Conservation (phyloP, 2,113 vertebrate genomes). For the Embiotoca jacksoni region DNA sequence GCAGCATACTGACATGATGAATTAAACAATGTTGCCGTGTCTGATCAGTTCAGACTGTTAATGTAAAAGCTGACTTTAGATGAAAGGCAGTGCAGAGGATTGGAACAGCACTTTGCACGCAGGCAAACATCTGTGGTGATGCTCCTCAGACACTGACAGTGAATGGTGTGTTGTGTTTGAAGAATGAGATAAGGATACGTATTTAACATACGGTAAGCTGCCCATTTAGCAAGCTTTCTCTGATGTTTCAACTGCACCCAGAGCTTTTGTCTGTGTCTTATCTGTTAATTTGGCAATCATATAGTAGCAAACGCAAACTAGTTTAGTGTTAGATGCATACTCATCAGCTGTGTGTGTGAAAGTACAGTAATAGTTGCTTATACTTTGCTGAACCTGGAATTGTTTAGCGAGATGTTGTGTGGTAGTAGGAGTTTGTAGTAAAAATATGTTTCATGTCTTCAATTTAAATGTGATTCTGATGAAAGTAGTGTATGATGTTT, state of each 20-base stretch:
- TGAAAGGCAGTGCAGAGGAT: conserved; percentile 19
- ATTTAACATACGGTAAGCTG: conserved; percentile 4
- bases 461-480: background rate
- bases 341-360: background rate
- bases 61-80: conserved; percentile 19
- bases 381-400: background rate
- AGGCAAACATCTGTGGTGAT: conserved; percentile 23
- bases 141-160: background rate
- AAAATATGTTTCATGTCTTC: background rate
- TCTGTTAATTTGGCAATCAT: background rate
- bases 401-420: background rate
- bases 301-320: background rate
- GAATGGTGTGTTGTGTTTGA: conserved; percentile 7
- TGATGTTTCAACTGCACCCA: conserved; percentile 1
- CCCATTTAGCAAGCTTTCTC: conserved; percentile 9
- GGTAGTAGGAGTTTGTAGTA: background rate
- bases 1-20: conserved; percentile 17
- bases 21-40: conserved; percentile 19
- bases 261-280: background rate
- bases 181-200: conserved; percentile 15
- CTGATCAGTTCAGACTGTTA: conserved; percentile 25
- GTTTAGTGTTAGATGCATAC: background rate
- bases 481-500: background rate
- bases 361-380: too few species aligned
- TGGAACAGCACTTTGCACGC: conserved; percentile 4